Evolutionary conservation across 2,888 invertebrate genomes (phyloP).

Genomic region (Drosophila recens): DNA sequence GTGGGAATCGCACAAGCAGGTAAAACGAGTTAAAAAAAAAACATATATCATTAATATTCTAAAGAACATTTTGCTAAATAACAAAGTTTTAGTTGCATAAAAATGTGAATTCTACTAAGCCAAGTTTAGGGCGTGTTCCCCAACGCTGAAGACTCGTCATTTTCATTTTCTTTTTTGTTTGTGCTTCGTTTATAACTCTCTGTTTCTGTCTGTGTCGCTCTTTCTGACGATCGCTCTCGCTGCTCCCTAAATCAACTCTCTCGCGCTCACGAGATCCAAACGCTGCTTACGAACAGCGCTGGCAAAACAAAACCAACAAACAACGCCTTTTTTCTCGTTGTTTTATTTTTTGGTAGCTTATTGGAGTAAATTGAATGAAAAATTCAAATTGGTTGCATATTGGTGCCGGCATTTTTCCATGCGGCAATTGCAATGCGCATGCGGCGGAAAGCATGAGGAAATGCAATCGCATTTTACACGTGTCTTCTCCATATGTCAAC

Average conservation of each 20-base stretch:
- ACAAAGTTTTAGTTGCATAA: constrained; percentile 27
- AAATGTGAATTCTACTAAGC: constrained; percentile 56
- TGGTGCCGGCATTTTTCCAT: constrained; percentile 50
- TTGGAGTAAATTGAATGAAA: constrained; percentile 9
- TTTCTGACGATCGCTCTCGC: constrained; percentile 26
- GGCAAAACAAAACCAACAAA: constrained; percentile 76
- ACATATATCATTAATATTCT: neutral
- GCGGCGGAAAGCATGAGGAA: constrained; percentile 25
- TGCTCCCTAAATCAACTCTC: constrained; percentile 24
- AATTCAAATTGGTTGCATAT: constrained; percentile 28
- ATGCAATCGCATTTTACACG: constrained; percentile 29
- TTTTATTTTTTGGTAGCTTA: constrained; percentile 10
- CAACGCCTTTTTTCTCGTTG: constrained; percentile 62
- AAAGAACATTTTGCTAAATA: neutral
- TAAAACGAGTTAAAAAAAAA: constrained; percentile 28
- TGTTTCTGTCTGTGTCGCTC: constrained; percentile 8
- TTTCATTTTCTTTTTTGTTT: constrained; percentile 47
- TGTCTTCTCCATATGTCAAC: constrained; percentile 54
- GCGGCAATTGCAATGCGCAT: constrained; percentile 64
- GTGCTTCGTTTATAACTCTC: constrained; percentile 61
- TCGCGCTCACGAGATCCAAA: constrained; percentile 44
- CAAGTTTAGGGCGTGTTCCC: constrained; percentile 79
- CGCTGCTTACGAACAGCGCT: constrained; percentile 74
- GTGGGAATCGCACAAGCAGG: constrained; percentile 66
- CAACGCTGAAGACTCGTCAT: constrained; percentile 68